phyloP scores from a whole-genome alignment of 2,797 vertebrate genomes.

The Gallinago solitaria region DNA sequence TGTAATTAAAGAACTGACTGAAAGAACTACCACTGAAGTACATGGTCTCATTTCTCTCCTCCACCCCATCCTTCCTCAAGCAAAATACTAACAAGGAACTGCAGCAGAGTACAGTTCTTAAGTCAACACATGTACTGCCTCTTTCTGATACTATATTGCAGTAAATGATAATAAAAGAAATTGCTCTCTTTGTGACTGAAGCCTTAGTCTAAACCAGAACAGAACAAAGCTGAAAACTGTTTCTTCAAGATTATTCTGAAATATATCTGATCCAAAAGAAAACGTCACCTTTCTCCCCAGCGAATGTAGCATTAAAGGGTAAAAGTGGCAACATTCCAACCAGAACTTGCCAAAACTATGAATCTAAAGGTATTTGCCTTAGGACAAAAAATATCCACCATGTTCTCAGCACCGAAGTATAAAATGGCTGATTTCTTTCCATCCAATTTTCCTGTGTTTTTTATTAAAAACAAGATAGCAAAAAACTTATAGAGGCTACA shows the following conservation, averaged over 20 bases:
- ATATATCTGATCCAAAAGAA: slow-evolving; percentile 2
- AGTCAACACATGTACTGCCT: neutral
- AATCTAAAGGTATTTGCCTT: slow-evolving; percentile 11
- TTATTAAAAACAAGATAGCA: neutral
- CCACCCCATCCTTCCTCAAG: neutral
- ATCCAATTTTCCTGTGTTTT: neutral
- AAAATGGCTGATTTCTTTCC: slow-evolving; percentile 34
- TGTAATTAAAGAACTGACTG: neutral
- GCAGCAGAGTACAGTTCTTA: neutral
- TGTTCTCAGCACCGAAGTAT: slow-evolving; percentile 7
- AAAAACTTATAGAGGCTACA: neutral
- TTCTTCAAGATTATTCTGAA: slow-evolving; percentile 1
- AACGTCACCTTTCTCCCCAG: neutral
- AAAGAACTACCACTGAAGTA: neutral
- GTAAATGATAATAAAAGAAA: slow-evolving; percentile 4
- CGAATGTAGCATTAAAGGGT: neutral
- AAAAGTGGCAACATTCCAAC: slow-evolving; percentile 22
- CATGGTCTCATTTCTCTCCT: neutral
- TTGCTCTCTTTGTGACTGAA: neutral
- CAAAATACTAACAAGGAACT: neutral
- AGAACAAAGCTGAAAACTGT: neutral
- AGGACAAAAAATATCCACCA: slow-evolving; percentile 31
- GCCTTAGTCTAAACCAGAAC: neutral
- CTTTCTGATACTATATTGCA: neutral
- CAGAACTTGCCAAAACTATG: slow-evolving; percentile 5